Evolutionary conservation across 2,888 invertebrate genomes (phyloP).

Genomic region (Ferrisia virgata): DNA sequence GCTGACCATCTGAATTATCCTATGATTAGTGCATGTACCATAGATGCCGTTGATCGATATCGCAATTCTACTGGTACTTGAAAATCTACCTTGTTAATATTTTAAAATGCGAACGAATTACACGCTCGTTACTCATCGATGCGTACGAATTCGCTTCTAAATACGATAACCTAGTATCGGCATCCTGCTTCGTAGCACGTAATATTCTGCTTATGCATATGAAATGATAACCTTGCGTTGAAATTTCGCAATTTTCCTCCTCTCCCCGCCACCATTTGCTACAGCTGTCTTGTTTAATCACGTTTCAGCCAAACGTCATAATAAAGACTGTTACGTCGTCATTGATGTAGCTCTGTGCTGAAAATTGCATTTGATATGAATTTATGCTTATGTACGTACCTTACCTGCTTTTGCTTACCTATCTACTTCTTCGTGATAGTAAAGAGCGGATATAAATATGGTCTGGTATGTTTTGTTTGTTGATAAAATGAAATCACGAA

Average conservation of each 20-base stretch:
- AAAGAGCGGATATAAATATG: not conserved
- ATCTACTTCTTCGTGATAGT: too few species aligned
- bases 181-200: not conserved
- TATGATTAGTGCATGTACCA: too few species aligned
- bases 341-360: not conserved
- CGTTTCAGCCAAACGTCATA: not conserved
- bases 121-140: too few species aligned
- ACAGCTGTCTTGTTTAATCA: not conserved
- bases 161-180: too few species aligned
- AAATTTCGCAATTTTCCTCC: not conserved
- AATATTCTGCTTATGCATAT: not conserved
- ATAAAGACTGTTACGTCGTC: not conserved
- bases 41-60: too few species aligned
- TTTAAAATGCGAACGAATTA: too few species aligned
- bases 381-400: not conserved
- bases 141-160: too few species aligned
- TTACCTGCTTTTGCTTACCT: too few species aligned
- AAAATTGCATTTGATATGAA: not conserved
- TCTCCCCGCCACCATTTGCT: not conserved
- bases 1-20: too few species aligned
- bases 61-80: too few species aligned
- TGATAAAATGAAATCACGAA: not conserved
- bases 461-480: not conserved
- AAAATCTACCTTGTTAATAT: too few species aligned
- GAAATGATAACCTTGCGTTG: not conserved